phyloP scores from a whole-genome alignment of 1,140 invertebrate species.

The Drosophila subpulchrella region DNA sequence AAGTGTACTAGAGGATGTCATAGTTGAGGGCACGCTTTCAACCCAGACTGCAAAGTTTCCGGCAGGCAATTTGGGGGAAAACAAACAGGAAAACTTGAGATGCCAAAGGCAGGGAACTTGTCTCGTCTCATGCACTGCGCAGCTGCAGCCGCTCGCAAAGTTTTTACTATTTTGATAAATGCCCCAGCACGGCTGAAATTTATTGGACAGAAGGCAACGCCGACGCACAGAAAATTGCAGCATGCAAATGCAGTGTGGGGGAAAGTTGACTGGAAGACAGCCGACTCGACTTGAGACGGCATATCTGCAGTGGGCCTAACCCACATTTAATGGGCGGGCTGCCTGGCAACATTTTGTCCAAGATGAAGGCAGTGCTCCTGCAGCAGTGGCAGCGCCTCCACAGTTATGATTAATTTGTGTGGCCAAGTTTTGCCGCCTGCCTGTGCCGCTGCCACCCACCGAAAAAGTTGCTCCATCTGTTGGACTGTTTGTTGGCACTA shows the following conservation, averaged over 20 bases:
- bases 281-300: not conserved
- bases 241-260: slow-evolving; percentile 42
- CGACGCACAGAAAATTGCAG: slow-evolving; percentile 35
- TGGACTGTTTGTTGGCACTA: slow-evolving; percentile 29
- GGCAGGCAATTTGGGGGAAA: slow-evolving; percentile 46
- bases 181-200: slow-evolving; percentile 61
- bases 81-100: slow-evolving; percentile 41
- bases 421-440: slow-evolving; percentile 60
- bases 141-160: slow-evolving; percentile 61
- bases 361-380: slow-evolving; percentile 45
- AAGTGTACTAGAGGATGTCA: not conserved
- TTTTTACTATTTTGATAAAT: slow-evolving; percentile 70
- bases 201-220: slow-evolving; percentile 62
- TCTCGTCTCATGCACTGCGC: slow-evolving; percentile 56
- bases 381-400: slow-evolving; percentile 56
- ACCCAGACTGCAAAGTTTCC: slow-evolving; percentile 16
- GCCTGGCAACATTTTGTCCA: slow-evolving; percentile 43
- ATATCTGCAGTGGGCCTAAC: slow-evolving; percentile 50
- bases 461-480: slow-evolving; percentile 56
- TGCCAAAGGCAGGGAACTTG: slow-evolving; percentile 42
- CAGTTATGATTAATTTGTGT: slow-evolving; percentile 82
- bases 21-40: slow-evolving; percentile 4
- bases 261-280: slow-evolving; percentile 3
- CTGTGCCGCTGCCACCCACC: slow-evolving; percentile 35
- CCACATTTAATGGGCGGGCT: slow-evolving; percentile 67